Base-by-base conservation (phyloP, 1,140 invertebrate species). In the Branchinecta lynchi region DNA sequence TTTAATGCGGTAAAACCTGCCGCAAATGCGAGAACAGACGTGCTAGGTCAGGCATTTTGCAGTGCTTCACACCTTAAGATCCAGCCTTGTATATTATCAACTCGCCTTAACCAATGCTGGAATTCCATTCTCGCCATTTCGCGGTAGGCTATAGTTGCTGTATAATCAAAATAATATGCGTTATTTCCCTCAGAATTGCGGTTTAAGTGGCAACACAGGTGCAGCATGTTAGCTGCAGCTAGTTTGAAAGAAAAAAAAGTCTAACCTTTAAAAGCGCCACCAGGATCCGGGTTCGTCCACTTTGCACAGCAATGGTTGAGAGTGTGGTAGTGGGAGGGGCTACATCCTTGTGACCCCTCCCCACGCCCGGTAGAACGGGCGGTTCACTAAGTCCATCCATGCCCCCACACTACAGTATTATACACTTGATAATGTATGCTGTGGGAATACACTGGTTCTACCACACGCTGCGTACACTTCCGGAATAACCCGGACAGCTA, bases 271-370 rank as follows among this genome's bases (percentile, higher is more conserved):
- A 81, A 70, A 95, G 82, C 71, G 90, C 92, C 75, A 95, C 88
- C 75, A 95, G 89, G 75, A 95, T 86, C 76, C 88, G 85, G 9
- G 91, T 89, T 73, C 84, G 84, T 73, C 90, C 90, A 77, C 90
- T 91, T 77, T 92, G 89, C 45, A 95, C 86, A 15, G 90, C 92
- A 73, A 95, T 92, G 17, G 92, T 94, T 77, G 89, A 92, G 74
- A 95, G 88, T 72, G 91, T 93, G 43, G 91, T 94, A 17, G 89
- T 87, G 68, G 80, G 74, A n/a, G 74, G 72, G n/a, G 68, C 20
- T 17, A 3, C 0, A n/a, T 20, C 70, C 68, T 43, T 70, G 9
- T 46, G 44, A 44, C 43, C n/a, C 43, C 17, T 20, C 51, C 51
- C 51, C 17, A 20, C 51, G 3, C 12, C 51, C 51, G 32, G 5